Evolutionary conservation across 2,797 vertebrate genomes (phyloP).

Genomic region (Uromys caudimaculatus): DNA sequence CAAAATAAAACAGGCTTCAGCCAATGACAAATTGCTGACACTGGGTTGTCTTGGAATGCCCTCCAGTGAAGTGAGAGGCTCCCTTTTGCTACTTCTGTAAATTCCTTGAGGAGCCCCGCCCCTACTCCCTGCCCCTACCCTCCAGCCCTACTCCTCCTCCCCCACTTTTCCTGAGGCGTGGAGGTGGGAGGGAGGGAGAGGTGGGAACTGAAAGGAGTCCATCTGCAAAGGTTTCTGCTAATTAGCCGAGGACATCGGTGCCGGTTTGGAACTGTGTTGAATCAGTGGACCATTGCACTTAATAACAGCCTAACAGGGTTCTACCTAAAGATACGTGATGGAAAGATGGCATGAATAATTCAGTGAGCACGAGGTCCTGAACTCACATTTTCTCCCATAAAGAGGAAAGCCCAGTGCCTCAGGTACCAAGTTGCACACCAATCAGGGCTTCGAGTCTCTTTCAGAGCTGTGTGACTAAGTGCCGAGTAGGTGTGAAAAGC

Average conservation of each 20-base stretch:
- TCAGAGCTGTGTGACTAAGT: conserved; percentile 85
- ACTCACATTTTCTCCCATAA: conserved; percentile 82
- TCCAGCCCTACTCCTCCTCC: background rate
- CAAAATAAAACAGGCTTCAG: conserved; percentile 68
- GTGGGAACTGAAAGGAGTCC: conserved; percentile 42
- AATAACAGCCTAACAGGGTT: conserved; percentile 73
- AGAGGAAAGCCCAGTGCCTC: conserved; percentile 81
- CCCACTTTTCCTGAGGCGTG: conserved; percentile 25
- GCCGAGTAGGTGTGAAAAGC: conserved; percentile 88
- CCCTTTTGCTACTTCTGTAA: conserved; percentile 67
- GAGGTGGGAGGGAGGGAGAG: conserved; percentile 43
- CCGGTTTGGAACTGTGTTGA: conserved; percentile 58
- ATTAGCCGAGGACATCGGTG: conserved; percentile 71
- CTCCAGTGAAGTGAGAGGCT: conserved; percentile 72
- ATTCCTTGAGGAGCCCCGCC: background rate
- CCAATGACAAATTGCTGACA: conserved; percentile 76
- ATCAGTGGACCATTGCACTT: conserved; percentile 54
- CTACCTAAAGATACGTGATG: conserved; percentile 76
- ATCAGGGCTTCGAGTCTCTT: conserved; percentile 83
- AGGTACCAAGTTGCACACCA: conserved; percentile 85
- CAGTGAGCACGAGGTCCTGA: conserved; percentile 82
- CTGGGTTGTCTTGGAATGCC: conserved; percentile 72
- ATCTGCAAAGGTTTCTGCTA: conserved; percentile 63
- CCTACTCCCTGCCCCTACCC: background rate
- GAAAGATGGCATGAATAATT: conserved; percentile 86